Percentiles rank a stretch among this genome's conserved stretches.
These are phyloP conservation scores for Drosophila grimshawi DNA, from an alignment of 1,140 invertebrate species.

Conservation along the genomic window DNA sequence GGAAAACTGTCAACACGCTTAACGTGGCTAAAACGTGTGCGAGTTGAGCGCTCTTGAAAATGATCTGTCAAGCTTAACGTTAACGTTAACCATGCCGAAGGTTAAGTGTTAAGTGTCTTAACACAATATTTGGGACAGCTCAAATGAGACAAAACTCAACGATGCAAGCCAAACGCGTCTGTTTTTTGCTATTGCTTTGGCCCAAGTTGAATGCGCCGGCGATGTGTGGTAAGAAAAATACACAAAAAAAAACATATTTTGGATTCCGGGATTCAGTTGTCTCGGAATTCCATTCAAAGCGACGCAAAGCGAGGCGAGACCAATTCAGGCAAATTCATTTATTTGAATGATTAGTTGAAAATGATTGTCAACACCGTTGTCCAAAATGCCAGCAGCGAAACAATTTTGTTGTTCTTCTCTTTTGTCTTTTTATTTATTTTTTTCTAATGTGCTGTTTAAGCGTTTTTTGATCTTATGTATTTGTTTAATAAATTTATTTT, in stretches of 20 bases:
- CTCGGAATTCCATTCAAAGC: constrained; percentile 6
- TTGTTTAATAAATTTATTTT: constrained; percentile 33
- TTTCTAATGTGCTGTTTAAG: background rate
- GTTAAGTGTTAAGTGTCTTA: background rate
- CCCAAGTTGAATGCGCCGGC: constrained; percentile 7
- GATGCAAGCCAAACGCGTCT: background rate
- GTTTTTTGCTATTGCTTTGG: background rate
- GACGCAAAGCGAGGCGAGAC: background rate
- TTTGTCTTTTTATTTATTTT: too few relatives aligned
- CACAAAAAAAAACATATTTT: too few relatives aligned
- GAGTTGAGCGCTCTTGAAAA: constrained; percentile 27
- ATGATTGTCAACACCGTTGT: constrained; percentile 11
- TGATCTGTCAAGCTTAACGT: constrained; percentile 17
- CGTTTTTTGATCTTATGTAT: background rate
- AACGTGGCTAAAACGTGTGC: background rate
- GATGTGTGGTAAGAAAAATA: background rate
- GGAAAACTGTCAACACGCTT: constrained; percentile 37
- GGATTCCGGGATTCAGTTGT: too few relatives aligned
- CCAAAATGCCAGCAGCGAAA: constrained; percentile 12
- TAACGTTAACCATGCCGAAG: constrained; percentile 4
- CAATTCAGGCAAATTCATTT: constrained; percentile 15
- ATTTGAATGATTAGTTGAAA: background rate
- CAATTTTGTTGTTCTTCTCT: too few relatives aligned
- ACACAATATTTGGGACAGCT: constrained; percentile 5
- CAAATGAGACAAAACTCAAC: background rate